These are phyloP conservation scores for Myotis planiceps DNA, from an alignment of 2,797 vertebrate species.

Conservation along the genomic window DNA sequence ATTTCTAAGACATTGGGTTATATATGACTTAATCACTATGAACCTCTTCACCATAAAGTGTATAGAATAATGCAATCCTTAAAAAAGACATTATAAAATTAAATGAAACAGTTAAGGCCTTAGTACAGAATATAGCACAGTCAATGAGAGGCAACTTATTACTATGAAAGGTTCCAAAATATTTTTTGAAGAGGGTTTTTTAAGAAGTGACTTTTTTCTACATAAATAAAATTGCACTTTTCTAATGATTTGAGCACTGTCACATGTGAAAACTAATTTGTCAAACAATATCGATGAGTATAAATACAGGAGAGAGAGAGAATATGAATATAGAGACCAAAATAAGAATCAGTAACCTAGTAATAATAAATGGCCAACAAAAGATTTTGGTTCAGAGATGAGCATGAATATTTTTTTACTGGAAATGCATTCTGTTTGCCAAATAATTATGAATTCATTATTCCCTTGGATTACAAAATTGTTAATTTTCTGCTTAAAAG, in stretches of 20 bases:
- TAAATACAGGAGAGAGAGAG: neutral
- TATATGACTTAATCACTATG: neutral
- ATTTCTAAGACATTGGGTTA: neutral
- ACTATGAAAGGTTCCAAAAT: neutral
- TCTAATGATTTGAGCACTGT: neutral
- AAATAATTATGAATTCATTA: slow-evolving; percentile 50
- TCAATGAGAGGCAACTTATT: neutral
- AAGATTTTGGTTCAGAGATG: neutral
- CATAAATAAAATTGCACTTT: neutral
- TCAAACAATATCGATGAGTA: neutral
- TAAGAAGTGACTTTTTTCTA: neutral
- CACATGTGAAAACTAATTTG: neutral
- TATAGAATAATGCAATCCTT: neutral
- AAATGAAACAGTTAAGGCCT: neutral
- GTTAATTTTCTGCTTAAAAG: slow-evolving; percentile 60
- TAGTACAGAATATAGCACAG: neutral
- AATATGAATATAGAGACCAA: neutral
- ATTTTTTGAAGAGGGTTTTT: neutral
- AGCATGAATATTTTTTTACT: neutral
- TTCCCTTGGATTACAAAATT: slow-evolving; percentile 2
- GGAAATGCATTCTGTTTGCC: slow-evolving; percentile 25
- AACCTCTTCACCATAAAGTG: neutral
- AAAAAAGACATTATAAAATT: neutral
- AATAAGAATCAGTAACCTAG: neutral
- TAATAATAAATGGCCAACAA: neutral